These are phyloP conservation scores for Bolinopsis microptera DNA, from an alignment of 37 sponge, comb jelly and placozoan genomes.

Conservation along the genomic window DNA sequence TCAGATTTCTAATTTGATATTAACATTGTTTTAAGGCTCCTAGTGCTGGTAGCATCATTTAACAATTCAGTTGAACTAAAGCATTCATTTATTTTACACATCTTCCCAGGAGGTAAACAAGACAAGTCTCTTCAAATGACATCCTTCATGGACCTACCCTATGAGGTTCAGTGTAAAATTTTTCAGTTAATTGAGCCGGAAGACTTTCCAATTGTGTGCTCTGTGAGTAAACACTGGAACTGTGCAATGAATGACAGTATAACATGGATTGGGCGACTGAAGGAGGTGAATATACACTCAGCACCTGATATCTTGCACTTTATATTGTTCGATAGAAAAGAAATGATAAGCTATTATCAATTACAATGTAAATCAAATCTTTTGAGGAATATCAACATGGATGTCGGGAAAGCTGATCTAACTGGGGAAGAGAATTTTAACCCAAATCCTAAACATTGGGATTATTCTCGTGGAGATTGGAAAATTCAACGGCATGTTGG, in stretches of 20 bases:
- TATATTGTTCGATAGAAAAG: not conserved
- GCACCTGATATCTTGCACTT: not conserved
- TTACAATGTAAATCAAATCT: not conserved
- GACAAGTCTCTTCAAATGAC: too few species aligned
- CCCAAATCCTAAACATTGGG: not conserved
- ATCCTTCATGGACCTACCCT: not conserved
- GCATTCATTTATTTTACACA: too few species aligned
- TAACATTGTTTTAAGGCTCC: too few species aligned
- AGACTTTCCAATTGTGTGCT: not conserved
- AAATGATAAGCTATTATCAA: not conserved
- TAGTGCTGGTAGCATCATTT: too few species aligned
- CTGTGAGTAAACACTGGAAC: not conserved
- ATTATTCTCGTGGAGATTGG: not conserved
- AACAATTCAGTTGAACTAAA: too few species aligned
- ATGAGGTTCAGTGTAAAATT: not conserved
- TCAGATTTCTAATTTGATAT: too few species aligned
- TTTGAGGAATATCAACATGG: slow-evolving; percentile 47
- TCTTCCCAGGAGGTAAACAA: too few species aligned
- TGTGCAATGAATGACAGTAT: not conserved
- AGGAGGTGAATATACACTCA: not conserved
- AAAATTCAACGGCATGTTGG: slow-evolving; percentile 56
- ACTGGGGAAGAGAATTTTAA: not conserved
- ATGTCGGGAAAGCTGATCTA: not conserved
- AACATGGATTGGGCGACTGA: not conserved
- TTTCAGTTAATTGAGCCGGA: not conserved